Evolutionary conservation across 2,888 invertebrate genomes (phyloP).

Genomic region (Rhagonycha fulva): DNA sequence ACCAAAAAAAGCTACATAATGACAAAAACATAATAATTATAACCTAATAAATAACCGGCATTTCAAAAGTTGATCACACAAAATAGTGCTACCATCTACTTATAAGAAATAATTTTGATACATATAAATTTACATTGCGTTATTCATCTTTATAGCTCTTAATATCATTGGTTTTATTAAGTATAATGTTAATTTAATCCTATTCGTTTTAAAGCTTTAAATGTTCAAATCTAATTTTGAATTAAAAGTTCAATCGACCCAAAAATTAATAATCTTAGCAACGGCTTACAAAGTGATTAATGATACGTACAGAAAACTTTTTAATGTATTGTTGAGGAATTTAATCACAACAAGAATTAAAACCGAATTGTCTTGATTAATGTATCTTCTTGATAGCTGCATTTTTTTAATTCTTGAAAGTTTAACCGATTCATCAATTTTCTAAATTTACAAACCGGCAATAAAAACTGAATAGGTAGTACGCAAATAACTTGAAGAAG

Average conservation of each 20-base stretch:
- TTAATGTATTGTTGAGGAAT: conserved; percentile 21
- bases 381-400: not conserved
- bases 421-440: not conserved
- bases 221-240: not conserved
- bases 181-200: not conserved
- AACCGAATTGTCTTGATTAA: conserved; percentile 23
- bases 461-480: not conserved
- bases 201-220: not conserved
- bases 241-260: conserved; percentile 12
- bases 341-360: conserved; percentile 19
- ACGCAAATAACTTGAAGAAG: not conserved
- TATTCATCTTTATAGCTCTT: too few species aligned
- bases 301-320: conserved; percentile 18
- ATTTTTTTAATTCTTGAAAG: not conserved
- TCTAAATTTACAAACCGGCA: not conserved
- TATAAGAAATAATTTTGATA: too few species aligned
- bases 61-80: too few species aligned
- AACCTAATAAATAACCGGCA: too few species aligned
- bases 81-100: too few species aligned
- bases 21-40: too few species aligned
- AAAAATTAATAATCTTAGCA: conserved; percentile 18
- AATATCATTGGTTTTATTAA: too few species aligned
- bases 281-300: conserved; percentile 19
- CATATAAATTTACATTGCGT: too few species aligned
- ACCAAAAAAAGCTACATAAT: too few species aligned